A percentile compares a stretch with the other conserved stretches of the same genome.
Conservation (phyloP, 2,888 invertebrate species). For the Chrysodeixis includens region DNA sequence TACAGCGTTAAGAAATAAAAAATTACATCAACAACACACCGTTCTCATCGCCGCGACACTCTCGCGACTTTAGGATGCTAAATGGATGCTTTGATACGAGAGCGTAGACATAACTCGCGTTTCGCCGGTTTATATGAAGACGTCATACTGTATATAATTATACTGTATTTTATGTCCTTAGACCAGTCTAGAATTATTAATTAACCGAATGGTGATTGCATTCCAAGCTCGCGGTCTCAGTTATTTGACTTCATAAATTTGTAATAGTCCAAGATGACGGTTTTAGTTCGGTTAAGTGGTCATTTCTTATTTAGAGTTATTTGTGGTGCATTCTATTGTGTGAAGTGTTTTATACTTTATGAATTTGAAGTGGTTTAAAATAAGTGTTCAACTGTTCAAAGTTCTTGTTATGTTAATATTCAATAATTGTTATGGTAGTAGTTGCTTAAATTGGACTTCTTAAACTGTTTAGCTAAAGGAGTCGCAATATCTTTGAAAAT, state of each 20-base stretch:
- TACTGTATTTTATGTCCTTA: slow-evolving; percentile 85
- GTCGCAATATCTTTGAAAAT: too few species aligned
- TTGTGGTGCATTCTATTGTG: background rate
- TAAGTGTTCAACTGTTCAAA: background rate
- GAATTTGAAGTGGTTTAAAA: too few species aligned
- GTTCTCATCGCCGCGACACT: too few species aligned
- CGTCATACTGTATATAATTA: too few species aligned
- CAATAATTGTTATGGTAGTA: background rate
- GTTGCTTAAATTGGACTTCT: too few species aligned
- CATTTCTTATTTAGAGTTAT: slow-evolving; percentile 21
- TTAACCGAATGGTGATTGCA: slow-evolving; percentile 86
- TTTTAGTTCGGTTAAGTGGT: slow-evolving; percentile 16
- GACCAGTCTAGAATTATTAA: slow-evolving; percentile 87
- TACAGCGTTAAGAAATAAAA: too few species aligned
- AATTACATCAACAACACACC: too few species aligned
- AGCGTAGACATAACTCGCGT: too few species aligned
- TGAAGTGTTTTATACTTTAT: background rate
- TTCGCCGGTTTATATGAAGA: too few species aligned
- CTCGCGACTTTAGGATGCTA: too few species aligned
- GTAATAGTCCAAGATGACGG: slow-evolving; percentile 56
- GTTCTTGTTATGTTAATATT: background rate
- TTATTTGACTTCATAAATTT: slow-evolving; percentile 72
- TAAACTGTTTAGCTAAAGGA: too few species aligned
- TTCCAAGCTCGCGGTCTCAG: slow-evolving; percentile 78
- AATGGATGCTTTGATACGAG: too few species aligned